Base-by-base conservation (phyloP, 2,797 vertebrate species). In the Esox masquinongy region DNA sequence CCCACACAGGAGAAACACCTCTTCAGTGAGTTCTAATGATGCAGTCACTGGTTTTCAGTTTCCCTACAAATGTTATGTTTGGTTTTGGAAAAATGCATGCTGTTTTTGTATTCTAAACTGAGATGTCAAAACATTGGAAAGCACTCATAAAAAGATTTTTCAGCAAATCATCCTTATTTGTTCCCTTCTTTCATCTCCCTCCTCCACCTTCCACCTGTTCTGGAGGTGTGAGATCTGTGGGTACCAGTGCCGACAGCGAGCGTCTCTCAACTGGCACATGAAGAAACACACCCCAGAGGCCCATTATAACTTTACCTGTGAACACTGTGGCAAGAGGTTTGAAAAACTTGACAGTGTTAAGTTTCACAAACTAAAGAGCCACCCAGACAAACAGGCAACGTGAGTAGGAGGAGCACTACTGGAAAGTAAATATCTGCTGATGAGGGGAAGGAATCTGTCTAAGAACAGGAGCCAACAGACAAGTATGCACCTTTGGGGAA, bases 231-330 rank as follows among this genome's bases (percentile, higher is more conserved):
- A 98, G 86, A 95, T 98, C 80, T 98, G 97, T 5, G 97, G 97
- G 39, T 99, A 96, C 90, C 97, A 97, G 88, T 98, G 97, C 88
- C 94, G 96, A 9, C 97, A 98, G 89, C 94, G 96, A 0, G 96
- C 97, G 0, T 98, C 97, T 0, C 95, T 98, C 50, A 99, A 97
- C 85, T 98, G 97, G 97, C 97, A 98, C 91, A 98, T 97, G 96
- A 95, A 96, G 92, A 97, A 97, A 63, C 97, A 98, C 88, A 95
- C 93, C 0, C 86, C 95, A 0, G 95, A 96, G 67, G 93, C 95
- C 5, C 95, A 95, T 83, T 97, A 95, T 92, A 97, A 95, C 89
- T 97, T 95, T 92, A 96, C 96, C 31, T 97, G 97, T 0, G 96
- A 97, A 80, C 92, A 94, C 91, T 98, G 97, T 0, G 92, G 95